Conservation (phyloP, 2,113 vertebrate genomes). For the Hippocampus comes region DNA sequence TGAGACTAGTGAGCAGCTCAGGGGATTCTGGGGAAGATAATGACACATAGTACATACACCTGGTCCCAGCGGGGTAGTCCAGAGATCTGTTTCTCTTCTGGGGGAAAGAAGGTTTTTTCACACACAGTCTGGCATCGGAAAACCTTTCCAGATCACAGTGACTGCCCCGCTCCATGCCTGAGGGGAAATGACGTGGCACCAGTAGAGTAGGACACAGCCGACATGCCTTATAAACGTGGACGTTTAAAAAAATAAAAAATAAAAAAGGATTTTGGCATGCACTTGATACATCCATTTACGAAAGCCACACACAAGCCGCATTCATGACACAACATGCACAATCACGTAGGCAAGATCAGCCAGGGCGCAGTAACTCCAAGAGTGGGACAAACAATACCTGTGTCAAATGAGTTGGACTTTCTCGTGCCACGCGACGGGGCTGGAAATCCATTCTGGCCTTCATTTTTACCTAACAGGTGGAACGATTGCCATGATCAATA, state of each 20-base stretch:
- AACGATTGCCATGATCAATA: conserved; percentile 17
- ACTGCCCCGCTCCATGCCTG: conserved; percentile 69
- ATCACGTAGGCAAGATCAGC: background rate
- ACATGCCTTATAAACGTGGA: conserved; percentile 16
- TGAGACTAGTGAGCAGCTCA: background rate
- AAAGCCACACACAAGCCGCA: background rate
- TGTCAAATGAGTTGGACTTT: conserved; percentile 74
- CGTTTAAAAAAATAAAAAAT: conserved; percentile 26
- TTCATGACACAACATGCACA: background rate
- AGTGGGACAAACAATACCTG: conserved; percentile 54
- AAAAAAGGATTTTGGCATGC: conserved; percentile 15
- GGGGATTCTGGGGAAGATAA: background rate
- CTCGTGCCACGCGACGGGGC: conserved; percentile 62
- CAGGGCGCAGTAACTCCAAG: background rate
- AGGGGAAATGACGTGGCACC: conserved; percentile 49
- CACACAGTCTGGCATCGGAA: conserved; percentile 69
- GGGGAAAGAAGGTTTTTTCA: conserved; percentile 72
- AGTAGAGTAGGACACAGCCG: conserved; percentile 14
- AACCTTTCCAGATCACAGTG: conserved; percentile 70
- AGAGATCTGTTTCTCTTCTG: conserved; percentile 74
- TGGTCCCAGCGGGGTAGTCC: conserved; percentile 66
- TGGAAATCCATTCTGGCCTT: conserved; percentile 48
- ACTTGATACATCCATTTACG: conserved; percentile 10
- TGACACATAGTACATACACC: conserved; percentile 55
- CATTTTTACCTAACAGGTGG: conserved; percentile 55